Base-by-base conservation (phyloP, 1,140 invertebrate species). In the Trinorchestia longiramus region DNA sequence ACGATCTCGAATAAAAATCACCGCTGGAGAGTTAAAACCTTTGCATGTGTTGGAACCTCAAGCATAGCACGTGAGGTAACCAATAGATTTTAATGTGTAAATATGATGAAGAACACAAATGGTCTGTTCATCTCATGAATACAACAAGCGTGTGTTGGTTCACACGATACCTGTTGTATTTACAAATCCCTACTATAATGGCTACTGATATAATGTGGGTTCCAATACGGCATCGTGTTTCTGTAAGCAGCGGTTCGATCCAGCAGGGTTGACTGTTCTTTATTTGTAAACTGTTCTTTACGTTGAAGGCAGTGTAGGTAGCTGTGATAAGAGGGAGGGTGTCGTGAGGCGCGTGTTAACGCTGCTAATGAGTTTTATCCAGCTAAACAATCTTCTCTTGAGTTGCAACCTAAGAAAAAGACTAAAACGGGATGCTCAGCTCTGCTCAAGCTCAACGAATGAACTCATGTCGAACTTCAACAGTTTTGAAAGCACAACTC, bases 321-420 rank as follows among this genome's bases (percentile, higher is more conserved):
- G 92, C 23, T 45, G 43, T 44, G 92, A 94, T 94, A 94, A 94
- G 92, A 47, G 44, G 43, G 43, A 47, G 92, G 92, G 92, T 94
- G 92, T 94, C 92, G 92, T 45, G 92, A 94, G 92, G 92, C 92
- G 92, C 92, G 92, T 94, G 92, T 94, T 94, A 94, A 94, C 92
- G 43, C 92, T 45, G 44, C 92, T 94, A 94, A 94, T 94, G 92
- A 94, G 92, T 94, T 94, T 94, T 94, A 94, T 94, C 92, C 92
- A 94, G 92, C 92, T 43, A 94, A 94, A 94, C 92, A 94, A 94
- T 94, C 92, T 94, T n/a, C 43, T n/a, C 92, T 94, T 28, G 92
- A 45, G 44, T 94, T 94, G 92, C 92, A 94, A 94, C 92, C 44
- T 40, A 40, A 43, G 92, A 94, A 94, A 94, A 94, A 94, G 92